Conservation (phyloP, 1,140 invertebrate species). For the Adelges cooleyi region DNA sequence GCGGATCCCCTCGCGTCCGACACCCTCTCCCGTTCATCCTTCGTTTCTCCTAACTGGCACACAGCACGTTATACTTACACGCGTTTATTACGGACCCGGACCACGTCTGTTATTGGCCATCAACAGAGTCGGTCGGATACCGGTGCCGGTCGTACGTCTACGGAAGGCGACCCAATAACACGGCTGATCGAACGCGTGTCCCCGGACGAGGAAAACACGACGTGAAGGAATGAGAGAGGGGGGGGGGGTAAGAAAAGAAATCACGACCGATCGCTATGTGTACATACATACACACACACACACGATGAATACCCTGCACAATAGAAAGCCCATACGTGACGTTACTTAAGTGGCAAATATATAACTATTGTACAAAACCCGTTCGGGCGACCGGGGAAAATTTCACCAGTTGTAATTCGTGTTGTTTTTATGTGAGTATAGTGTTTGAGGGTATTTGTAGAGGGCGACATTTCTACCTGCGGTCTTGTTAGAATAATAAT, state of each 20-base stretch:
- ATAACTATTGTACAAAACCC: too few species aligned
- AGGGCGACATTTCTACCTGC: too few species aligned
- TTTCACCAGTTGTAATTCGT: too few species aligned
- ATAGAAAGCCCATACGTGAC: neutral
- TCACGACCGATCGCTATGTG: neutral
- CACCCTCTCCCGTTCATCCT: too few species aligned
- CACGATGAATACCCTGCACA: too few species aligned
- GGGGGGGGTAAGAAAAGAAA: neutral
- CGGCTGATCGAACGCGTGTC: slow-evolving; percentile 13
- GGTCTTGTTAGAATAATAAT: too few species aligned
- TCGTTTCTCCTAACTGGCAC: too few species aligned
- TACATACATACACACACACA: neutral
- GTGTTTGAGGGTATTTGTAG: too few species aligned
- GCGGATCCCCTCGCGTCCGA: neutral
- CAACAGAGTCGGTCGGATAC: neutral
- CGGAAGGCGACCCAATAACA: neutral
- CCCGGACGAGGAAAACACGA: neutral
- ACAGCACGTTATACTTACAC: neutral
- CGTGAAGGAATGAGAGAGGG: neutral
- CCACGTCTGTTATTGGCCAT: slow-evolving; percentile 28
- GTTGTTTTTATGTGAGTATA: too few species aligned
- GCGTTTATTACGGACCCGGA: slow-evolving; percentile 22
- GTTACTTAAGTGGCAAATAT: neutral
- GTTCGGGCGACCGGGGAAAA: too few species aligned
- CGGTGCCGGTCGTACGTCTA: neutral